phyloP scores from a whole-genome alignment of 2,888 invertebrate species.

The Gortyna flavago region DNA sequence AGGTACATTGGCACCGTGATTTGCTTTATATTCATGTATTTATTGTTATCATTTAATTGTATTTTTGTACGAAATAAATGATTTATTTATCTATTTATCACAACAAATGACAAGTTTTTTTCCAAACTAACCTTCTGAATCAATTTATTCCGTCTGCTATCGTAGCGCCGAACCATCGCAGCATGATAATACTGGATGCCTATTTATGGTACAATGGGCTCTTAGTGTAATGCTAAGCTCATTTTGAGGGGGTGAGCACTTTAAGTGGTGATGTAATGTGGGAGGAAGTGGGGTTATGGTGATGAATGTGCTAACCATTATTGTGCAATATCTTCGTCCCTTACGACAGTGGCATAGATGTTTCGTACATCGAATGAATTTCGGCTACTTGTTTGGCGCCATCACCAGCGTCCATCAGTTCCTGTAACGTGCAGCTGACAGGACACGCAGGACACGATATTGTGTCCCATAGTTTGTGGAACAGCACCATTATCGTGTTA shows the following conservation, averaged over 20 bases:
- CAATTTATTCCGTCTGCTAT: background rate
- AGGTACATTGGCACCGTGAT: background rate
- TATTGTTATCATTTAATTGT: no score
- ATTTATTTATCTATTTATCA: no score
- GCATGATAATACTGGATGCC: constrained; percentile 58
- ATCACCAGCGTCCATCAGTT: no score
- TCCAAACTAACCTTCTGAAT: constrained; percentile 25
- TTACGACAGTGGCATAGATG: background rate
- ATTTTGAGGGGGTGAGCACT: constrained; percentile 50
- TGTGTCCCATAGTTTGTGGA: no score
- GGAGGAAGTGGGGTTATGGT: background rate
- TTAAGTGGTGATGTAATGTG: constrained; percentile 31
- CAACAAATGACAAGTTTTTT: background rate
- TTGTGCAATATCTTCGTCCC: background rate
- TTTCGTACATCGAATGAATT: background rate
- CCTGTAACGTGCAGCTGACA: no score
- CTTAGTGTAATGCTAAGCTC: constrained; percentile 61
- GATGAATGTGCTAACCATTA: background rate
- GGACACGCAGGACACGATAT: no score
- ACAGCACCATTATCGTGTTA: no score
- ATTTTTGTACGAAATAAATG: background rate
- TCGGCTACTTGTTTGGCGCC: no score
- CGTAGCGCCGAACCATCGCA: constrained; percentile 52
- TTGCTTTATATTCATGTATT: background rate
- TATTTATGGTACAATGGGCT: constrained; percentile 61